These are phyloP conservation scores for Mirounga angustirostris DNA, from an alignment of 2,113 vertebrate genomes.

Conservation along the genomic window DNA sequence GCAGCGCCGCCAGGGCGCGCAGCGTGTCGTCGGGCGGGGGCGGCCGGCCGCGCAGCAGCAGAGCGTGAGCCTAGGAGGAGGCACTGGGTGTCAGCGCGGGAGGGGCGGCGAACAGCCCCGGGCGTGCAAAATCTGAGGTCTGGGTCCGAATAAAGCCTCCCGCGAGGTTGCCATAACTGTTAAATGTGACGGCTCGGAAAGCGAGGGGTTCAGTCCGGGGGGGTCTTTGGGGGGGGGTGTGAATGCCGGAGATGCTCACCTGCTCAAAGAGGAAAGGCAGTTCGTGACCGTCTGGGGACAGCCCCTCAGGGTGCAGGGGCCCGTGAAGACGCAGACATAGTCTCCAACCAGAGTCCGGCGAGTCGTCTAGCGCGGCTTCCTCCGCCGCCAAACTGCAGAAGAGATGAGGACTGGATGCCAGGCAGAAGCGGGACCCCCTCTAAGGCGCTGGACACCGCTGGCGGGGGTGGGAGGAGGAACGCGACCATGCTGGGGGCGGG, in stretches of 20 bases:
- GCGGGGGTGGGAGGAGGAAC: background rate
- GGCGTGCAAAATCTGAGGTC: background rate
- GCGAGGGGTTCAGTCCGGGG: background rate
- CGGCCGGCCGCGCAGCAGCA: conserved; percentile 94
- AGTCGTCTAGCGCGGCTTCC: conserved; percentile 88
- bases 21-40: conserved; percentile 94
- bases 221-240: background rate
- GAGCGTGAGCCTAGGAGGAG: conserved; percentile 91
- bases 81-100: background rate
- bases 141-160: background rate
- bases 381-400: conserved; percentile 34
- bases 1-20: conserved; percentile 92
- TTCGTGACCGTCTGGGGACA: conserved; percentile 94
- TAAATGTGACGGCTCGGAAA: background rate
- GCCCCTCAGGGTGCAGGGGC: conserved; percentile 92
- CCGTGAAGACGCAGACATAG: conserved; percentile 96
- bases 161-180: background rate
- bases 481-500: background rate
- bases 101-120: accelerated
- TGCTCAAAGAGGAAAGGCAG: conserved; percentile 96
- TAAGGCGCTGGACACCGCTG: accelerated
- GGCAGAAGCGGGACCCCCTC: background rate
- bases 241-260: conserved; percentile 83
- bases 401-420: background rate
- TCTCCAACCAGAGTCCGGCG: conserved; percentile 88